Base-by-base conservation (phyloP, 2,113 vertebrate species). In the Ctenodactylus gundi region DNA sequence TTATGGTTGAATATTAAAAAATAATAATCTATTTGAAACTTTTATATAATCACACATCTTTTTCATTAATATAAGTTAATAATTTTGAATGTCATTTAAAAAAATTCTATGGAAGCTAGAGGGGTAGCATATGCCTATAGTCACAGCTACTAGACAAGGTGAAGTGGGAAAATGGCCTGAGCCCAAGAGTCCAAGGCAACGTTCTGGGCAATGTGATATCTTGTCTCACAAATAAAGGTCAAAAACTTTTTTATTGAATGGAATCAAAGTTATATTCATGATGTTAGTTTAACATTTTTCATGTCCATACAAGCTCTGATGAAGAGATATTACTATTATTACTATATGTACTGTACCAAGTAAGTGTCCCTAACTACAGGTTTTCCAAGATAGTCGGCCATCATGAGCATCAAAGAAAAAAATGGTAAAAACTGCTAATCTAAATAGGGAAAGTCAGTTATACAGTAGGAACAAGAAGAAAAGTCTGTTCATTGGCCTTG, bases 241-340 rank as follows among this genome's bases (percentile, higher is more conserved):
- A n/a, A n/a, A n/a, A n/a, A n/a, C n/a, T n/a, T n/a, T n/a, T n/a
- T n/a, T n/a, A n/a, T n/a, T 44, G 29, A 77, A 89, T 55, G 36
- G 4, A 80, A 92, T 85, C 4, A 51, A 88, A 27, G 18, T 55
- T 94, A 3, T 46, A 53, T 51, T 13, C 67, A 18, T 39, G 44
- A 13, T 55, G 14, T 23, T 81, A 65, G 39, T 62, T 94, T 75
- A 41, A 51, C 41, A 51, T 34, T 81, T 87, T 90, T 89, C 51
- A 94, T 82, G 41, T 86, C 44, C 39, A 46, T 58, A 21, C 55
- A 92, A 41, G 51, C 85, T 88, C 51, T 90, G 46, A 93, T 36
- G 90, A 72, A 72, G 4, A 34, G n/a, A 82, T 58, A n/a, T n/a
- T n/a, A n/a, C n/a, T n/a, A n/a, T n/a, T n/a, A n/a, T n/a, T n/a